phyloP scores from a whole-genome alignment of 2,113 vertebrate species.

The Dicentrarchus labrax region DNA sequence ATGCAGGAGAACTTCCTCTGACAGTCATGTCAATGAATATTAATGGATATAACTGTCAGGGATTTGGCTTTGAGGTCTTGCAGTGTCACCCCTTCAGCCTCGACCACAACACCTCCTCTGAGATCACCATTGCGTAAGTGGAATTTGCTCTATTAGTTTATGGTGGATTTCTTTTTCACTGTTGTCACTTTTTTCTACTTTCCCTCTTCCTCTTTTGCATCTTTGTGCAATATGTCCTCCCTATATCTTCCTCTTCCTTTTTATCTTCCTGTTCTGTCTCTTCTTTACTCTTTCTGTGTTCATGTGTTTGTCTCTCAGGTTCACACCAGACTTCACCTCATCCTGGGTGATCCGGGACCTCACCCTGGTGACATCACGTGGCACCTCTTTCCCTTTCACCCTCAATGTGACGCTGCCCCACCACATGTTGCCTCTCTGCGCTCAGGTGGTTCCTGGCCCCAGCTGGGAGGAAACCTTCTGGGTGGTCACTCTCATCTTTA shows the following conservation, averaged over 20 bases:
- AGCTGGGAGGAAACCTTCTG: conserved; percentile 98
- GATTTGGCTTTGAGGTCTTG: conserved; percentile 96
- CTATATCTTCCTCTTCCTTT: background rate
- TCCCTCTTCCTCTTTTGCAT: background rate
- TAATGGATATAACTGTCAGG: conserved; percentile 96
- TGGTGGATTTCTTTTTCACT: background rate
- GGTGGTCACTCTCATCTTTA: conserved; percentile 94
- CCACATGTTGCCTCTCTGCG: conserved; percentile 95
- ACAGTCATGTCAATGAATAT: conserved; percentile 96
- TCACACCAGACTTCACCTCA: conserved; percentile 98
- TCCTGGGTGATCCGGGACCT: conserved; percentile 98
- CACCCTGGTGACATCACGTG: conserved; percentile 89
- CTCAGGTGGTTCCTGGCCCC: conserved; percentile 95
- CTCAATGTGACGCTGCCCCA: conserved; percentile 97
- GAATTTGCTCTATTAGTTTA: background rate
- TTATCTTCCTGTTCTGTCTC: background rate
- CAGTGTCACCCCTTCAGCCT: conserved; percentile 92
- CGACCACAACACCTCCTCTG: conserved; percentile 91
- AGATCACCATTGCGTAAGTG: conserved; percentile 96
- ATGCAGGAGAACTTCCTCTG: conserved; percentile 93
- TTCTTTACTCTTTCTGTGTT: background rate
- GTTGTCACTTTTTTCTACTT: background rate
- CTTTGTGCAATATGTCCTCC: background rate
- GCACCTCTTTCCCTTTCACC: conserved; percentile 92
- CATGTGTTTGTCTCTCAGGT: conserved; percentile 80